Evolutionary conservation across 2,888 invertebrate species (phyloP).

Genomic region (Limnephilus marmoratus): DNA sequence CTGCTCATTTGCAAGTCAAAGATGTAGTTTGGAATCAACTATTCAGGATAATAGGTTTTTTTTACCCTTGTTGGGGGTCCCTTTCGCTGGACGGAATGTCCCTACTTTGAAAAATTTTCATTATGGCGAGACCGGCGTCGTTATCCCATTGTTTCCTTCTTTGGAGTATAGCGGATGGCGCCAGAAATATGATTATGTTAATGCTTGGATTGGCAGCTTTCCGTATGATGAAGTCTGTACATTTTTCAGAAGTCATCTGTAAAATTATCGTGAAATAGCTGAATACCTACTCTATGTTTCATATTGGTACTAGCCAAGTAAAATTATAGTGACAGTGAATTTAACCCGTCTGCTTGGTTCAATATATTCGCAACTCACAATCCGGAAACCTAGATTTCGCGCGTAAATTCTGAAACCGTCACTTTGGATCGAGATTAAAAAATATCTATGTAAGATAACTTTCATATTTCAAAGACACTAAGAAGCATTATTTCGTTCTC

Average conservation of each 20-base stretch:
- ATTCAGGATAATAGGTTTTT: neutral
- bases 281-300: neutral
- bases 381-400: too few species aligned
- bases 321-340: too few species aligned
- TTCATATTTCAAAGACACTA: too few species aligned
- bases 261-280: neutral
- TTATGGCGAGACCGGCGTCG: slow-evolving; percentile 28
- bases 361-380: too few species aligned
- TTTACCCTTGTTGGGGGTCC: neutral
- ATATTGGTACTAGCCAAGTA: too few species aligned
- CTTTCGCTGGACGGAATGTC: neutral
- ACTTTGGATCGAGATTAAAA: too few species aligned
- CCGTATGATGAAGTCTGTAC: neutral
- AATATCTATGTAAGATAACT: too few species aligned
- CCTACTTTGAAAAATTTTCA: slow-evolving; percentile 5
- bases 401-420: too few species aligned
- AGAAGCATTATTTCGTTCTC: too few species aligned
- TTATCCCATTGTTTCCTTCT: slow-evolving; percentile 2
- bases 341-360: too few species aligned
- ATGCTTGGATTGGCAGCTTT: slow-evolving; percentile 6
- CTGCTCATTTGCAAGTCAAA: slow-evolving; percentile 65
- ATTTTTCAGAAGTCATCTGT: neutral
- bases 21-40: slow-evolving; percentile 49
- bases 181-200: slow-evolving; percentile 1
- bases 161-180: neutral